Evolutionary conservation across 2,113 vertebrate species (phyloP), one percentile per base, ranked within the genome.

Genomic region (Campylomormyrus tamandua): DNA sequence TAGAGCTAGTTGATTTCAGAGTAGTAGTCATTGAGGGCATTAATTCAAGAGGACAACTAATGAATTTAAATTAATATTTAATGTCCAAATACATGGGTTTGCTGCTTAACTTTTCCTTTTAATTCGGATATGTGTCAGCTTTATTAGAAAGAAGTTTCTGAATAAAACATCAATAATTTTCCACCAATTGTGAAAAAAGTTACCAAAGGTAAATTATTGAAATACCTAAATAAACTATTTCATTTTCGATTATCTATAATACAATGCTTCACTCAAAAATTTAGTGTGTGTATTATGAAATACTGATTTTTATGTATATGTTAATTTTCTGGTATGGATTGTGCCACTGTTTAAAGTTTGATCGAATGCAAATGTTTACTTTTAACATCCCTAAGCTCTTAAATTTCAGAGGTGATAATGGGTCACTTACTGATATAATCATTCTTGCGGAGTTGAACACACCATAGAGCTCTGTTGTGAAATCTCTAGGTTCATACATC

Each of bases 401-500:
- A 31, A 3, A 3, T 70, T 31, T 31, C 62, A 31, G n/a, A 70
- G 62, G 10, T 70, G 2, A 70, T 70, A 70, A 31, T 42, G 74
- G 74, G 13, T 80, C 62, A 90, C 93, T 93, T 93, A 94, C 93
- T 90, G 93, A 90, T 45, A 93, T 84, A 24, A 93, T 86, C 93
- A 94, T 93, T 90, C 70, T 92, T 88, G 66, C 83, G 53, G 93
- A 91, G 84, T 91, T 93, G 92, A 92, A 94, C 45, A 92, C 89
- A 49, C 93, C 93, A 66, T 91, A 94, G 89, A 93, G 89, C 85
- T 90, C 92, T 85, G 91, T 92, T 66, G 91, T 92, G 90, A 94
- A 93, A 49, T 93, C 90, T 90, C 93, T 91, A 31, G 93, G 93
- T 89, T 92, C 89, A 83, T 93, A 94, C 85, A 89, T 93, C 91